Base-by-base conservation (phyloP, 2,797 vertebrate species). In the Tragelaphus oryx region DNA sequence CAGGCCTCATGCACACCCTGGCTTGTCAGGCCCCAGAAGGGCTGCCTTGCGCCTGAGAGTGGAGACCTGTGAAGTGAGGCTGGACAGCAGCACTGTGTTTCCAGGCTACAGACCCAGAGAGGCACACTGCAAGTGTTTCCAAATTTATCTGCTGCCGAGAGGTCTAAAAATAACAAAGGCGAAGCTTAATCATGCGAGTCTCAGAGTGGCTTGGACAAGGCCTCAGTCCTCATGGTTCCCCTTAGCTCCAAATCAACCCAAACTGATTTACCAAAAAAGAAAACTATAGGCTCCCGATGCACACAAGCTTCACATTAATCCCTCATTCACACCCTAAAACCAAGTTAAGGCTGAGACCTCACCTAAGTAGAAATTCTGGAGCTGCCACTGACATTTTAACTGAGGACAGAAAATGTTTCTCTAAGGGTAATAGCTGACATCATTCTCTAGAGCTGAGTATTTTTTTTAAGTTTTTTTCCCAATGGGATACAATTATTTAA, bases 1-100 rank as follows among this genome's bases (percentile, higher is more conserved):
- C 59, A 89, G 92, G 74, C n/a, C 79, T 95, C 85, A 81, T 0
- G 0, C 59, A 84, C 68, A 91, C 95, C 75, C 46, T 41, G 55
- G 52, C 44, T 59, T 96, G 88, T 95, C 97, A 96, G 88, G 44
- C 59, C 60, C 86, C 6, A 0, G 93, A 88, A 97, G 55, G 78
- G 44, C 44, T 14, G 37, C 48, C 93, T 82, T 0, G 10, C 14
- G 52, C 62, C 65, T n/a, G 26, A 92, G 89, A 44, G 52, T 41
- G 3, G 28, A 3, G 1, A 62, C 78, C 79, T 9, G 44, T 41
- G 86, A 91, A 41, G 60, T 74, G 76, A 93, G 33, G 75, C 76
- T 84, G 60, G 88, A 87, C 52, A 86, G 94, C 71, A 93, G 2
- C 82, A 55, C 1, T 9, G 48, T 71, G 30, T 46, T 54, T 74